Conservation (phyloP, 2,113 vertebrate genomes). For the Prunella fulvescens region DNA sequence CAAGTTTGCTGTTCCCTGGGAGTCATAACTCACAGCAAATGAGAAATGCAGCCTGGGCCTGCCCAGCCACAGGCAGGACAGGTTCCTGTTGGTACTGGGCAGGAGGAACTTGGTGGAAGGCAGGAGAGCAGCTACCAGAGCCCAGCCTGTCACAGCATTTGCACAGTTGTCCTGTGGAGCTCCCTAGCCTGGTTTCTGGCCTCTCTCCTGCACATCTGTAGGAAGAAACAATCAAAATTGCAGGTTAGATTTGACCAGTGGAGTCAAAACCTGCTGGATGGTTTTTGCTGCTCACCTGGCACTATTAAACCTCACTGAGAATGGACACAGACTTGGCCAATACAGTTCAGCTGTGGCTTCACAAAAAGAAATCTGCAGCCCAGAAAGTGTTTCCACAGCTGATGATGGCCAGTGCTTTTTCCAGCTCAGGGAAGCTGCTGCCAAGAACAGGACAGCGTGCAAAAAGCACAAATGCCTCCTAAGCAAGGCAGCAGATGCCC, state of each 20-base stretch:
- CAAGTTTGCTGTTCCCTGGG: neutral
- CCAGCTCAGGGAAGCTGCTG: neutral
- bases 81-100: neutral
- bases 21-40: neutral
- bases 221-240: neutral
- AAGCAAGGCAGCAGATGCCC: slow-evolving; percentile 38
- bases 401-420: neutral
- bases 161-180: neutral
- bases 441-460: neutral
- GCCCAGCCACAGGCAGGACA: neutral
- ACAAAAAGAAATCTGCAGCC: neutral
- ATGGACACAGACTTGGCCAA: neutral
- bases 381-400: slow-evolving; percentile 3
- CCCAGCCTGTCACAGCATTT: neutral
- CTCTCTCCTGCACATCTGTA: neutral
- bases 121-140: neutral
- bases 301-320: neutral
- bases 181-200: neutral
- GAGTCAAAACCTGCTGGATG: neutral
- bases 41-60: neutral
- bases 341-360: neutral
- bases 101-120: neutral
- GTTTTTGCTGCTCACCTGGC: neutral
- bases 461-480: slow-evolving; percentile 28
- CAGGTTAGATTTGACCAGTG: neutral